Conservation (phyloP, 1,140 invertebrate species). For the Drosophila navojoa region DNA sequence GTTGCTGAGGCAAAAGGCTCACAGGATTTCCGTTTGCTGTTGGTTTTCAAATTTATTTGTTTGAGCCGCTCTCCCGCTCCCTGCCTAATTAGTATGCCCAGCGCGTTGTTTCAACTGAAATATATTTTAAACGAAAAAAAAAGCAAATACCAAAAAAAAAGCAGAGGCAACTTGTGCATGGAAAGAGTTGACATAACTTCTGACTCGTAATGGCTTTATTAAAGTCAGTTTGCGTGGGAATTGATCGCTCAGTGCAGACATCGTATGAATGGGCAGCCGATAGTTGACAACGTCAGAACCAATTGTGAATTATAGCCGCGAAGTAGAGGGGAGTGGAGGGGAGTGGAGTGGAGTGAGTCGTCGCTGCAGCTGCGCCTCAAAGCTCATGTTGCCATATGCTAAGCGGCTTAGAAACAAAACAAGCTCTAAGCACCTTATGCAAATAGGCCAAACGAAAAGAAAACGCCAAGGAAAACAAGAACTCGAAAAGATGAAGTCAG, state of each 20-base stretch:
- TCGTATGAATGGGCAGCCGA: slow-evolving; percentile 1
- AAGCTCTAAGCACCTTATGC: slow-evolving; percentile 70
- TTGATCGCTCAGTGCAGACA: not conserved
- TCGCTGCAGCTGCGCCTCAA: slow-evolving; percentile 1
- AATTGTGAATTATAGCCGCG: slow-evolving; percentile 24
- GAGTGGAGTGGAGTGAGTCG: not conserved
- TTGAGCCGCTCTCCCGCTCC: slow-evolving; percentile 25
- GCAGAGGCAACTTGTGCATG: slow-evolving; percentile 1
- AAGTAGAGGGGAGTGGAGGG: no score
- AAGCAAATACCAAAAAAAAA: not conserved
- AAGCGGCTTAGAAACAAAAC: slow-evolving; percentile 66
- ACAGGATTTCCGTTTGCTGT: slow-evolving; percentile 75
- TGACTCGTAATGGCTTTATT: slow-evolving; percentile 55
- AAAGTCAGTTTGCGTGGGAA: slow-evolving; percentile 53
- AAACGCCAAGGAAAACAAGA: slow-evolving; percentile 12
- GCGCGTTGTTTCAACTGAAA: slow-evolving; percentile 50
- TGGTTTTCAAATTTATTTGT: slow-evolving; percentile 48
- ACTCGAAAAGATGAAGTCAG: slow-evolving; percentile 13
- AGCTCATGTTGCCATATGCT: slow-evolving; percentile 52
- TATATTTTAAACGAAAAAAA: slow-evolving; percentile 42
- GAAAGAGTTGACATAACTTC: slow-evolving; percentile 19
- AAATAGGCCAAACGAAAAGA: slow-evolving; percentile 54
- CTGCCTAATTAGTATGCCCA: slow-evolving; percentile 66
- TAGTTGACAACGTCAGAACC: slow-evolving; percentile 10
- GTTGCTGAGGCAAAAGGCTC: slow-evolving; percentile 42